A percentile compares a stretch with the other conserved stretches of the same genome.
Evolutionary conservation across 2,888 invertebrate genomes (phyloP).

Genomic region (Ptilodon capucinus): DNA sequence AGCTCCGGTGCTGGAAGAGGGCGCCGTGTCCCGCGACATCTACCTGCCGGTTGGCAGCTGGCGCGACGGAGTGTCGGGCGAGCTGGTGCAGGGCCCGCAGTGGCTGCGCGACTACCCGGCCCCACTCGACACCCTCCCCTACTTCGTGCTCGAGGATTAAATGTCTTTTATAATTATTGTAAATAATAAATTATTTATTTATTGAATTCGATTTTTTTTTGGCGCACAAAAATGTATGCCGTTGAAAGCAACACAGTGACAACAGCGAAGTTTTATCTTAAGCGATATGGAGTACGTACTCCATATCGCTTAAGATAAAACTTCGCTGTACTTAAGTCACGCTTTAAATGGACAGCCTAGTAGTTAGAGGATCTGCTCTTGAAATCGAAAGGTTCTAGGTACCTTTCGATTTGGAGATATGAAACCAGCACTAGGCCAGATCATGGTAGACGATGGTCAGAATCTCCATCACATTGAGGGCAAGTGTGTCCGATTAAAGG

Average conservation of each 20-base stretch:
- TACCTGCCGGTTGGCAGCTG: slow-evolving; percentile 89
- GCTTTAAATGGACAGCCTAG: too few species aligned
- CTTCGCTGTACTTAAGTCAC: too few species aligned
- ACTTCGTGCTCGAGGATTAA: slow-evolving; percentile 72
- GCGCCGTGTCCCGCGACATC: slow-evolving; percentile 83
- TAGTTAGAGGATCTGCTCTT: too few species aligned
- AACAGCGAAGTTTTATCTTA: too few species aligned
- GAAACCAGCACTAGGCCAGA: too few species aligned
- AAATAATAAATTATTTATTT: slow-evolving; percentile 1
- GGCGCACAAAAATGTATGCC: neutral
- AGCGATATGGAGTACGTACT: too few species aligned
- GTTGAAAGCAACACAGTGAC: neutral
- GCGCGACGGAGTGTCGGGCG: slow-evolving; percentile 77
- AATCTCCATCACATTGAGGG: too few species aligned
- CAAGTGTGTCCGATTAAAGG: too few species aligned
- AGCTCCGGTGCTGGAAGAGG: slow-evolving; percentile 86
- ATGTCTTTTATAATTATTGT: neutral
- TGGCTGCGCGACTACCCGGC: slow-evolving; percentile 84
- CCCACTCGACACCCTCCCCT: slow-evolving; percentile 84
- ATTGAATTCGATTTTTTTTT: slow-evolving; percentile 1
- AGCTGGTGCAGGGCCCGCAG: slow-evolving; percentile 72
- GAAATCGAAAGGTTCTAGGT: too few species aligned
- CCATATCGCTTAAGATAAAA: too few species aligned
- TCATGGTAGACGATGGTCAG: too few species aligned
- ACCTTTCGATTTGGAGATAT: too few species aligned